These are phyloP conservation scores for Piscicola geometra DNA, from an alignment of 2,888 invertebrate genomes.

Conservation along the genomic window DNA sequence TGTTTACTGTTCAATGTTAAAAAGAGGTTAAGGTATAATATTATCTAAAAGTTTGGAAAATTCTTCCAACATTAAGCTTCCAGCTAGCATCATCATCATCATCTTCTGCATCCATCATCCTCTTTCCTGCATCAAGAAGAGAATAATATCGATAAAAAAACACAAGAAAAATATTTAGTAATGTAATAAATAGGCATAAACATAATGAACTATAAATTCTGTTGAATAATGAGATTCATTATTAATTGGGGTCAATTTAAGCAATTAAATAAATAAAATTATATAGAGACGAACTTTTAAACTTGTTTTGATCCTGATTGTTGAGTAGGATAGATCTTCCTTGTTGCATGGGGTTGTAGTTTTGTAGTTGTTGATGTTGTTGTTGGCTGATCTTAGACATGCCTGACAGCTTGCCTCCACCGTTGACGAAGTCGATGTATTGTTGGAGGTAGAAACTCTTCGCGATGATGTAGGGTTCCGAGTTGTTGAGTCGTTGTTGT, in stretches of 20 bases:
- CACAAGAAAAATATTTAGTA: no score
- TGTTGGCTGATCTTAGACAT: neutral
- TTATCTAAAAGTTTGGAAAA: no score
- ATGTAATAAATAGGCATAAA: no score
- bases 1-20: no score
- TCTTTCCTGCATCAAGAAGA: no score
- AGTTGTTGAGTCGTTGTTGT: neutral
- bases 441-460: slow-evolving; percentile 47
- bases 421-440: slow-evolving; percentile 50
- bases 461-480: slow-evolving; percentile 22
- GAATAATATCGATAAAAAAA: no score
- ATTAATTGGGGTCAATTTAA: no score
- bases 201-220: no score
- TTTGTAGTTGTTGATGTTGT: no score
- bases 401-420: slow-evolving; percentile 16
- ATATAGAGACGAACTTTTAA: neutral
- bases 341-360: neutral
- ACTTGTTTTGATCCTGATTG: slow-evolving; percentile 4
- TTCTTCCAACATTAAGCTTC: neutral
- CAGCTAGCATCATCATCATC: slow-evolving; percentile 26
- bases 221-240: no score
- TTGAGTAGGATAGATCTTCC: neutral
- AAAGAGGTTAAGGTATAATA: no score
- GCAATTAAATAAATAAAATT: neutral
- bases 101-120: slow-evolving; percentile 9